Conservation (phyloP, 1,140 invertebrate genomes). For the Drosophila biarmipes region DNA sequence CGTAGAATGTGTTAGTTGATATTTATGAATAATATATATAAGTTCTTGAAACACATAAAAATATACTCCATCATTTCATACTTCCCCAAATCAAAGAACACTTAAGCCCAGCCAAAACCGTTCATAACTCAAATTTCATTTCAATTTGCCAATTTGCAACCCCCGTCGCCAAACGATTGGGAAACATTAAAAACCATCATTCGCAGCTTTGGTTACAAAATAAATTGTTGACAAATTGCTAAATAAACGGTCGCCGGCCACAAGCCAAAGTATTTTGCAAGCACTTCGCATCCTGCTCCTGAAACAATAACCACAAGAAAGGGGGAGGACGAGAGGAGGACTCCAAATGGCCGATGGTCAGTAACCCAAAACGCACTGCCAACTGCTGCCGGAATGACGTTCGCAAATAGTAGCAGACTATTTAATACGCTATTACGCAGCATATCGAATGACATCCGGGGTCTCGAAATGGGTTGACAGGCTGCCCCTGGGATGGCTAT, state of each 20-base stretch:
- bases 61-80: neutral
- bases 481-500: slow-evolving; percentile 17
- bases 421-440: slow-evolving; percentile 82
- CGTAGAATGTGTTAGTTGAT: no score
- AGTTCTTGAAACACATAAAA: neutral
- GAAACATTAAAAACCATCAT: slow-evolving; percentile 80
- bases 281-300: slow-evolving; percentile 32
- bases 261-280: slow-evolving; percentile 56
- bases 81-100: slow-evolving; percentile 53
- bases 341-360: slow-evolving; percentile 30
- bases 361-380: slow-evolving; percentile 73
- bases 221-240: slow-evolving; percentile 82
- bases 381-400: slow-evolving; percentile 67
- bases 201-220: slow-evolving; percentile 82
- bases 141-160: slow-evolving; percentile 40
- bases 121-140: slow-evolving; percentile 61
- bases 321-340: slow-evolving; percentile 1
- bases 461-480: slow-evolving; percentile 57
- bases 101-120: slow-evolving; percentile 41
- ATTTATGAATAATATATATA: no score
- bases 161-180: slow-evolving; percentile 49
- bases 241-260: slow-evolving; percentile 65
- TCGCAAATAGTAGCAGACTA: slow-evolving; percentile 82
- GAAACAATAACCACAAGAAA: slow-evolving; percentile 61
- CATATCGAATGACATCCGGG: slow-evolving; percentile 76